A percentile compares a stretch with the other conserved stretches of the same genome.
Conservation (phyloP, 2,888 invertebrate genomes). For the Tolmerus cingulatus region DNA sequence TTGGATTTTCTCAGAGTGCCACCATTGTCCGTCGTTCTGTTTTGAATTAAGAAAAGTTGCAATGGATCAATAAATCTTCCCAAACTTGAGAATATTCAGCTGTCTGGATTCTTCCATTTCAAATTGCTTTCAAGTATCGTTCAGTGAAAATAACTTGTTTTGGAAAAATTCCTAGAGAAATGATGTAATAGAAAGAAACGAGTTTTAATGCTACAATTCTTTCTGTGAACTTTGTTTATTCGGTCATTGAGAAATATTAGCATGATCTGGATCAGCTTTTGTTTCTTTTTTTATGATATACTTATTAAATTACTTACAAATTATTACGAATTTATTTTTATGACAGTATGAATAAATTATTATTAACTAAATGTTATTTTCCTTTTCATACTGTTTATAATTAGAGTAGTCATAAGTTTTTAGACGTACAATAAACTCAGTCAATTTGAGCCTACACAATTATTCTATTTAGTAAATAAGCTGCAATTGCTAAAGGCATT, state of each 20-base stretch:
- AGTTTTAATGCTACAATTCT: not conserved
- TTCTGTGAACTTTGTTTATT: not conserved
- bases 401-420: too few species aligned
- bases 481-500: too few species aligned
- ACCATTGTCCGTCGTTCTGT: not conserved
- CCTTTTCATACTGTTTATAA: too few species aligned
- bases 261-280: not conserved
- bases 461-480: too few species aligned
- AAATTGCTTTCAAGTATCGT: not conserved
- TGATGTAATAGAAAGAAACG: not conserved
- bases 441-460: too few species aligned
- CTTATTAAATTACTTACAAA: not conserved
- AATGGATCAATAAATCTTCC: not conserved
- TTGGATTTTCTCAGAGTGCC: not conserved
- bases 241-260: not conserved
- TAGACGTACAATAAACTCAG: too few species aligned
- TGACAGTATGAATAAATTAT: not conserved
- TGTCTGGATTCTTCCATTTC: not conserved
- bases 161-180: not conserved
- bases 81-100: not conserved
- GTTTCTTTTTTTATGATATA: not conserved
- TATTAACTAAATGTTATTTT: too few species aligned
- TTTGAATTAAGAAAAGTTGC: not conserved
- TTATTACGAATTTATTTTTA: not conserved
- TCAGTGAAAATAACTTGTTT: not conserved